Base-by-base conservation (phyloP, 2,797 vertebrate species). In the Eulemur mongoz region DNA sequence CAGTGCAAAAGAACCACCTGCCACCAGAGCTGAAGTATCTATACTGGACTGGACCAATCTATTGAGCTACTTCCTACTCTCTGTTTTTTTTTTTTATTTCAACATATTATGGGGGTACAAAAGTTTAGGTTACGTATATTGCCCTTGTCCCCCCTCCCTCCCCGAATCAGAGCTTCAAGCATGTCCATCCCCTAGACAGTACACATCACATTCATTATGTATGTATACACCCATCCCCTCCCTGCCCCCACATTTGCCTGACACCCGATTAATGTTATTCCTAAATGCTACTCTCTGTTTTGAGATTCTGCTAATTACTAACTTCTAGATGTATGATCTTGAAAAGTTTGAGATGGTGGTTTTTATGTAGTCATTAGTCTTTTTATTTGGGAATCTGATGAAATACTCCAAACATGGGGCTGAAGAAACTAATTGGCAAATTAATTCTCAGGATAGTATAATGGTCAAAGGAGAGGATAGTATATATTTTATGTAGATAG, bases 371-470 rank as follows among this genome's bases (percentile, higher is more conserved):
- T 73, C 70, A 35, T 72, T 91, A 17, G 65, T 90, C 18, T 79
- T 95, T 95, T 95, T 54, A 73, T 93, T 78, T 90, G 73, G 11
- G 10, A 73, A 85, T 93, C 27, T 82, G 84, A 78, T 92, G 52
- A 95, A 84, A 61, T 90, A 43, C 2, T 7, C 23, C 27, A 94
- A 92, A 67, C 35, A 89, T 63, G 4, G 57, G 54, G 1, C 45
- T 89, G 61, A 79, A 65, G 67, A 94, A 67, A 2, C 9, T 50
- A 96, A 38, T 89, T 25, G 27, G 2, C 52, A 91, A 73, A 45
- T 89, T 91, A 87, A 63, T 72, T 75, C 32, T 79, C 25, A 96
- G 67, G 40, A 85, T 85, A 82, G 63, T 89, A 59, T 67, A 75
- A n/a, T 96, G 11, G 14, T 78, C 72, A 70, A 87, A 96, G 32